These are phyloP conservation scores for Heliocidaris tuberculata DNA, from an alignment of 35 echinoderm and acorn worm species.

Conservation along the genomic window DNA sequence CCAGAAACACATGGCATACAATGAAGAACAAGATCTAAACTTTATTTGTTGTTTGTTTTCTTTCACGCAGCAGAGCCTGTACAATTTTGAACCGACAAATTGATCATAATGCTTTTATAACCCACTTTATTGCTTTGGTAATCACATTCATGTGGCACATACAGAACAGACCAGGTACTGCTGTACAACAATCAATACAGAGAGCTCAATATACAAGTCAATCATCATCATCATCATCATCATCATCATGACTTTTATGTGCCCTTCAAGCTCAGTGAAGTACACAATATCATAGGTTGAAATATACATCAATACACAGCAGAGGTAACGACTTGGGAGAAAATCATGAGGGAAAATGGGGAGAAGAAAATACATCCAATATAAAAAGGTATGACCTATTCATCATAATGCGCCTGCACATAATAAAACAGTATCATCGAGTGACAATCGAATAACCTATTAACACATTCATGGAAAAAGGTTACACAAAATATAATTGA, in stretches of 20 bases:
- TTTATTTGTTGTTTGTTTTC: background rate
- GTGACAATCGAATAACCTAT: background rate
- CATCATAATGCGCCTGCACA: background rate
- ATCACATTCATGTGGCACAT: conserved; percentile 10
- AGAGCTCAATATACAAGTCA: background rate
- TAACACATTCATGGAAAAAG: background rate
- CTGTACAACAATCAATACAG: background rate
- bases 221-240: too few relatives aligned
- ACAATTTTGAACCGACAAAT: background rate
- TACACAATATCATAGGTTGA: background rate
- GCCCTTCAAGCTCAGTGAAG: background rate
- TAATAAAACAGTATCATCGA: conserved; percentile 1
- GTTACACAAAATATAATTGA: background rate
- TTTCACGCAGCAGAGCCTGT: conserved; percentile 8
- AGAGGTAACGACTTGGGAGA: background rate
- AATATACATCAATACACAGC: background rate
- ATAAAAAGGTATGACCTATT: background rate
- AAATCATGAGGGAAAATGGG: background rate
- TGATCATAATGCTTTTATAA: background rate
- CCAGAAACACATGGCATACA: background rate
- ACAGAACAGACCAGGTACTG: background rate
- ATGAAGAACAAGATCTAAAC: background rate
- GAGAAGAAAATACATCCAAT: background rate
- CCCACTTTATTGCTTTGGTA: background rate
- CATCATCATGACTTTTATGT: too few relatives aligned